These are phyloP conservation scores for Alligator sinensis DNA, from an alignment of 2,113 vertebrate genomes.

Conservation along the genomic window DNA sequence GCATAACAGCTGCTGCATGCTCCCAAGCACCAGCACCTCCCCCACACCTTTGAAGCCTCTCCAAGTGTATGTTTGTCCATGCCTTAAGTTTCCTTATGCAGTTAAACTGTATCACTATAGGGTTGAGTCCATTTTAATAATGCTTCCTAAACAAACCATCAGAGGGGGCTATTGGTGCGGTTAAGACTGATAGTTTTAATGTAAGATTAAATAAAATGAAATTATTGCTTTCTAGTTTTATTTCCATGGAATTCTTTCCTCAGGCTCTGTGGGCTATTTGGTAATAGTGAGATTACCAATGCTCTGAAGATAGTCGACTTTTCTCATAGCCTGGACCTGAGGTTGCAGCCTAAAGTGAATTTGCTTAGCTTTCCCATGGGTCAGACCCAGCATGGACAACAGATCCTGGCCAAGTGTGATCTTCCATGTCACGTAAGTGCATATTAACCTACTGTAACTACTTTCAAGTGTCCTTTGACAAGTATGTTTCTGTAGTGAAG, in stretches of 20 bases:
- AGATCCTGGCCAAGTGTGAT: slow-evolving; percentile 77
- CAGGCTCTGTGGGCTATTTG: slow-evolving; percentile 76
- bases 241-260: slow-evolving; percentile 42
- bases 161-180: slow-evolving; percentile 72
- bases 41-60: too few species aligned
- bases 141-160: slow-evolving; percentile 65
- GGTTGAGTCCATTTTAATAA: neutral
- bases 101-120: neutral
- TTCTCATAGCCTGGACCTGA: slow-evolving; percentile 85
- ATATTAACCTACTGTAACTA: neutral
- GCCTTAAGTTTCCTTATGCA: too few species aligned
- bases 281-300: slow-evolving; percentile 44
- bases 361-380: slow-evolving; percentile 77
- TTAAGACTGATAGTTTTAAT: slow-evolving; percentile 17
- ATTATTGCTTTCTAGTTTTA: neutral
- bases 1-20: too few species aligned
- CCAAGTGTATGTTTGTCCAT: too few species aligned
- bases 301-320: slow-evolving; percentile 86
- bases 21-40: too few species aligned
- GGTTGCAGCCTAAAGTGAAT: slow-evolving; percentile 66
- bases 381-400: slow-evolving; percentile 79
- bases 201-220: neutral
- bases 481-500: neutral
- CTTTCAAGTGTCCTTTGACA: neutral
- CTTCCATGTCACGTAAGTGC: slow-evolving; percentile 84